phyloP scores from a whole-genome alignment of 2,888 invertebrate species.

The Xestia c-nigrum region DNA sequence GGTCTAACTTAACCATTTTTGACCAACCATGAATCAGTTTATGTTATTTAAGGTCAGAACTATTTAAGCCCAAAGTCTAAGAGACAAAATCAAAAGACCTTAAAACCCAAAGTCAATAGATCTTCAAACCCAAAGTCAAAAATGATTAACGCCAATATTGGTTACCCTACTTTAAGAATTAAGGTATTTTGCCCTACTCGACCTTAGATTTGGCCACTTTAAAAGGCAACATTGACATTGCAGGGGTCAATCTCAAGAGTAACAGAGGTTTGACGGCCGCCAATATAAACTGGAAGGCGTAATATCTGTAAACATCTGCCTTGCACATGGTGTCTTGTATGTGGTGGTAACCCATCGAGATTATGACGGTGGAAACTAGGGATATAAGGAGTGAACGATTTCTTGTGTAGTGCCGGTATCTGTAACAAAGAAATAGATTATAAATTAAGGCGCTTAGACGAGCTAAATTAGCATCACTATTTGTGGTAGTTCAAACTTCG shows the following conservation, averaged over 20 bases:
- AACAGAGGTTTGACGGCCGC: conserved; percentile 74
- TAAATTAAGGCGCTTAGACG: too few relatives aligned
- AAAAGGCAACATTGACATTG: conserved; percentile 79
- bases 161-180: not conserved
- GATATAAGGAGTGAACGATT: conserved; percentile 79
- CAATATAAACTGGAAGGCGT: conserved; percentile 71
- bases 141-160: not conserved
- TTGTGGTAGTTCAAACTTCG: too few relatives aligned
- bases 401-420: conserved; percentile 84
- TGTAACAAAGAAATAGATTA: conserved; percentile 68
- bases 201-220: conserved; percentile 51
- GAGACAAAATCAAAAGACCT: too few relatives aligned
- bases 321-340: conserved; percentile 72
- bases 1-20: too few relatives aligned
- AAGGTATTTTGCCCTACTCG: conserved; percentile 35
- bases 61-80: too few relatives aligned
- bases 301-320: conserved; percentile 68
- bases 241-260: conserved; percentile 72
- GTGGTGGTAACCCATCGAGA: conserved; percentile 64
- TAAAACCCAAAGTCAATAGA: not conserved
- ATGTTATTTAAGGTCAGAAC: too few relatives aligned
- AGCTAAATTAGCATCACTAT: too few relatives aligned
- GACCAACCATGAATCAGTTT: too few relatives aligned
- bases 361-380: conserved; percentile 63
- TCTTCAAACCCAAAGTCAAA: not conserved